Conservation (phyloP, 2,888 invertebrate species). For the Cotesia congregata region DNA sequence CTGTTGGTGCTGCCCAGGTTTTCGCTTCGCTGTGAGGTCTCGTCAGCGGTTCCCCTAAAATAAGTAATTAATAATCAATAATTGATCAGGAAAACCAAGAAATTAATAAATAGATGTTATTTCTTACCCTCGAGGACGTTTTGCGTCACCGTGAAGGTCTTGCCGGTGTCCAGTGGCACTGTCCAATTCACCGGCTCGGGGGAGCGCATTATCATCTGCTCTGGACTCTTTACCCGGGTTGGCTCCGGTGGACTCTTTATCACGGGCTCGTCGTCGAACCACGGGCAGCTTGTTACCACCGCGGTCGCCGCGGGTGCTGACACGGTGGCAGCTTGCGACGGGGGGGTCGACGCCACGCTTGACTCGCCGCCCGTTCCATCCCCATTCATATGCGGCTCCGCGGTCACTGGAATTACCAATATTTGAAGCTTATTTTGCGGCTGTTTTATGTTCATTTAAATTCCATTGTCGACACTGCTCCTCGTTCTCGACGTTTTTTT, state of each 20-base stretch:
- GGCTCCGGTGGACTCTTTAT: conserved; percentile 95
- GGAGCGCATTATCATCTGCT: conserved; percentile 91
- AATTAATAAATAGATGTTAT: background rate
- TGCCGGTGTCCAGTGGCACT: conserved; percentile 92
- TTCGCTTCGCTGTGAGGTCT: conserved; percentile 92
- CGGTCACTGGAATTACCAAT: conserved; percentile 65
- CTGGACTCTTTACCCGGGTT: conserved; percentile 92
- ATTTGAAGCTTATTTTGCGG: conserved; percentile 55
- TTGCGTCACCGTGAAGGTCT: conserved; percentile 93
- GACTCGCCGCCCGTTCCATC: conserved; percentile 61
- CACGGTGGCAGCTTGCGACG: conserved; percentile 72
- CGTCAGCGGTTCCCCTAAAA: conserved; percentile 80
- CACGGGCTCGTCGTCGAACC: conserved; percentile 77
- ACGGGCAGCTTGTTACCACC: conserved; percentile 72
- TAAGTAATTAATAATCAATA: conserved; percentile 6
- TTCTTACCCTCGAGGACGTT: conserved; percentile 84
- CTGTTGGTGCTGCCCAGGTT: conserved; percentile 78
- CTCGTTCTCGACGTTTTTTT: conserved; percentile 47
- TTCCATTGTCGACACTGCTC: conserved; percentile 29
- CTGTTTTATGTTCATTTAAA: conserved; percentile 33
- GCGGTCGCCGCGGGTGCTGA: conserved; percentile 76
- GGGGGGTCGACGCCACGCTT: conserved; percentile 63
- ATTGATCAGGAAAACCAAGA: background rate
- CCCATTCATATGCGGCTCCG: conserved; percentile 67
- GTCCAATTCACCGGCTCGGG: conserved; percentile 97